Conservation (phyloP, 2,888 invertebrate genomes). For the Hesperia comma region DNA sequence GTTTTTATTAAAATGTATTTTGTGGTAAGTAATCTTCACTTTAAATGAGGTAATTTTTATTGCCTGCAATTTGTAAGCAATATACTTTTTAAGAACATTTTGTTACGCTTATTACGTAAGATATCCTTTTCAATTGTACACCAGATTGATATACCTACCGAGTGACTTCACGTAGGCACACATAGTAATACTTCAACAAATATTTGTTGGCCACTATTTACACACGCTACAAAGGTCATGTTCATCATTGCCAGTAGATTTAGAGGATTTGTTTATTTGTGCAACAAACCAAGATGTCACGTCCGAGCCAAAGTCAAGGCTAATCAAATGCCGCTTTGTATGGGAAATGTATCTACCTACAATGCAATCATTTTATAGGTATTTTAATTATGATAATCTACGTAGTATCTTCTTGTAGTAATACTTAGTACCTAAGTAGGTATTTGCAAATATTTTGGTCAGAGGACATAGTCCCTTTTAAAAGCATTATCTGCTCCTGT, state of each 20-base stretch:
- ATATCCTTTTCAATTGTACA: background rate
- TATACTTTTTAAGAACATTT: too few relatives aligned
- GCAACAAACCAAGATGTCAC: constrained; percentile 56
- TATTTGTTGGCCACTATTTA: constrained; percentile 65
- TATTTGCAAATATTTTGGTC: too few relatives aligned
- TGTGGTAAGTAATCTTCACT: too few relatives aligned
- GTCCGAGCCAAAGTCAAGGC: constrained; percentile 49
- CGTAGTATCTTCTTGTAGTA: background rate
- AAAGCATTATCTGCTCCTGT: too few relatives aligned
- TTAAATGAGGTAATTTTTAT: too few relatives aligned
- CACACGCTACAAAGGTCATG: constrained; percentile 64
- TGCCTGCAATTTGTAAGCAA: too few relatives aligned
- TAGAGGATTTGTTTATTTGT: constrained; percentile 59
- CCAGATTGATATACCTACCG: constrained; percentile 10
- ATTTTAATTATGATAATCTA: background rate
- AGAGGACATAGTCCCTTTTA: too few relatives aligned
- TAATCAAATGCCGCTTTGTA: constrained; percentile 23
- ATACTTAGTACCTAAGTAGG: background rate
- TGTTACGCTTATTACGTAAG: too few relatives aligned
- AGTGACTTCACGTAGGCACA: constrained; percentile 30
- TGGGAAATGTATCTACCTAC: background rate
- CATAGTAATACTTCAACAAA: constrained; percentile 47
- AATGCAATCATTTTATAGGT: background rate
- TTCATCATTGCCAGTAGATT: constrained; percentile 60
- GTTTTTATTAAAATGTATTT: too few relatives aligned